These are phyloP conservation scores for Alouatta caraya DNA, from an alignment of 2,797 vertebrate genomes.

Conservation along the genomic window DNA sequence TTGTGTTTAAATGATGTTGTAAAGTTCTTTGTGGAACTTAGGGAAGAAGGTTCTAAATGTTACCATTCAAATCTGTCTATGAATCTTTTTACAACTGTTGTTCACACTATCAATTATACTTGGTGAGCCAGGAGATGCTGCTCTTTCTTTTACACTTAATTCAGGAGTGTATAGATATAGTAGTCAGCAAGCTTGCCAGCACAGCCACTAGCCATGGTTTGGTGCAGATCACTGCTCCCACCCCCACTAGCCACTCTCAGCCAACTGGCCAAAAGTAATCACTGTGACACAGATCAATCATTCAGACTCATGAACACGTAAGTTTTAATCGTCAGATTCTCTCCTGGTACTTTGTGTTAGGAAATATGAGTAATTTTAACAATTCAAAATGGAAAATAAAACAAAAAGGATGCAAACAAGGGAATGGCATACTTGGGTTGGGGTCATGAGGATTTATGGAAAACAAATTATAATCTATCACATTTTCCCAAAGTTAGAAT, in stretches of 20 bases:
- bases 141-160: background rate
- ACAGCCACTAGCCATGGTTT: background rate
- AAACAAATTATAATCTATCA: background rate
- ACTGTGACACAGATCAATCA: background rate
- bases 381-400: background rate
- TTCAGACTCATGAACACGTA: background rate
- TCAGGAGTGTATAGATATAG: background rate
- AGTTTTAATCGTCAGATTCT: background rate
- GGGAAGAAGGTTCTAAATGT: background rate
- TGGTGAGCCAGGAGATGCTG: background rate
- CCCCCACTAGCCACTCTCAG: background rate
- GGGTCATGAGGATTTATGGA: background rate
- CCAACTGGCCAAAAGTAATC: background rate
- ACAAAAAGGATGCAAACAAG: background rate
- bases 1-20: conserved; percentile 4
- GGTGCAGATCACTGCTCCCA: background rate
- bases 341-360: background rate
- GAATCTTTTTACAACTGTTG: background rate
- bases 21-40: background rate
- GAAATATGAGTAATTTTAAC: background rate
- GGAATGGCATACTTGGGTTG: background rate
- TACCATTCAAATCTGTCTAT: background rate
- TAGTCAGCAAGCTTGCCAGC: background rate
- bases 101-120: background rate
- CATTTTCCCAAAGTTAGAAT: background rate